These are phyloP conservation scores for Prorops nasuta DNA, from an alignment of 1,140 invertebrate species.

Conservation along the genomic window DNA sequence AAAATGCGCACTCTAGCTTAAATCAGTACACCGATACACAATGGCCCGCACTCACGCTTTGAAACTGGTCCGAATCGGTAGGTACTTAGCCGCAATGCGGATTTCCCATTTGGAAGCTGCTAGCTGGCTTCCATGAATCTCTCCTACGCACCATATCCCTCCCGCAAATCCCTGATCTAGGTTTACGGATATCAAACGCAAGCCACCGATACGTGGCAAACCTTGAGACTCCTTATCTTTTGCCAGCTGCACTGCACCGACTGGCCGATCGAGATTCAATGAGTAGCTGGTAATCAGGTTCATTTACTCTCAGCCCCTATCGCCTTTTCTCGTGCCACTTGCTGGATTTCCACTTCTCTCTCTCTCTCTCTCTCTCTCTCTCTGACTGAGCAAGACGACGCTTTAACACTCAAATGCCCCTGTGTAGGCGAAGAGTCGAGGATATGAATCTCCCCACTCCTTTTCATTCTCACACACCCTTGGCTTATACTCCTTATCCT, in stretches of 20 bases:
- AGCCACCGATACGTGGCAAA: background rate
- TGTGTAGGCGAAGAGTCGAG: no score
- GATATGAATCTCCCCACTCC: no score
- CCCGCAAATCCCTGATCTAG: conserved; percentile 22
- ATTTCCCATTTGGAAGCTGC: conserved; percentile 19
- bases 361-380: no score
- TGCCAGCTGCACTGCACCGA: conserved; percentile 3
- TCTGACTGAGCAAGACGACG: no score
- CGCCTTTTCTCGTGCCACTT: no score
- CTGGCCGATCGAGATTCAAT: conserved; percentile 1
- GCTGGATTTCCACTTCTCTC: no score
- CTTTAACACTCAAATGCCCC: no score
- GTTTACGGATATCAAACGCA: background rate
- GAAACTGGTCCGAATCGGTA: conserved; percentile 22
- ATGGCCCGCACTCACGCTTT: conserved; percentile 13
- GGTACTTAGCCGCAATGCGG: conserved; percentile 29
- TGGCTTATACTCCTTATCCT: no score
- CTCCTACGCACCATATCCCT: conserved; percentile 1
- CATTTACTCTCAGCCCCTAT: no score
- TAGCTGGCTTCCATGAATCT: conserved; percentile 10
- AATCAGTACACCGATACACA: no score
- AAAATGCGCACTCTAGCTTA: no score
- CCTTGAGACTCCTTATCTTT: conserved; percentile 16
- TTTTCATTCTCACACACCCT: no score
- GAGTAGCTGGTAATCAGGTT: conserved; percentile 6